A percentile compares a stretch with the other conserved stretches of the same genome.
Conservation (phyloP, 1,140 invertebrate genomes). For the Calosoma granatense region DNA sequence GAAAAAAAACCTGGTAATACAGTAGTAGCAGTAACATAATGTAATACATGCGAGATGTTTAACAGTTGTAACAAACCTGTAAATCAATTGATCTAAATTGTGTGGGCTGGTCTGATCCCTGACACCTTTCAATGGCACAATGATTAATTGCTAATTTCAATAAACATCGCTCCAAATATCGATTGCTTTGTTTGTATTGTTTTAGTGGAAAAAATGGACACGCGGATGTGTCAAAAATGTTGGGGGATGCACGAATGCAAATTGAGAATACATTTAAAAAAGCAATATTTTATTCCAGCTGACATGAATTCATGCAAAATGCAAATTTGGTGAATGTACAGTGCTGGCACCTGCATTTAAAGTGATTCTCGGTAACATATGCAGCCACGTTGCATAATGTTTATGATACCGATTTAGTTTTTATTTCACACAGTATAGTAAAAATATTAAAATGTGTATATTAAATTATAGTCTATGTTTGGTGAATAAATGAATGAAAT, state of each 20-base stretch:
- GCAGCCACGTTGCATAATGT: not conserved
- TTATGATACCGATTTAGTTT: too few relatives aligned
- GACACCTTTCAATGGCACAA: not conserved
- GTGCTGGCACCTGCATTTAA: constrained; percentile 1
- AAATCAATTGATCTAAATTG: not conserved
- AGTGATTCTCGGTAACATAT: constrained; percentile 2
- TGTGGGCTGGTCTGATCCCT: not conserved
- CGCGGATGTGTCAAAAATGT: constrained; percentile 26
- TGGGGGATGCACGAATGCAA: constrained; percentile 22
- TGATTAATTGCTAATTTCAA: not conserved
- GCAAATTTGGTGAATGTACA: not conserved
- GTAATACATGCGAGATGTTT: too few relatives aligned
- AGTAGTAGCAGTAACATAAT: too few relatives aligned
- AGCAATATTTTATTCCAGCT: constrained; percentile 4
- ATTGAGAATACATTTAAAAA: constrained; percentile 22
- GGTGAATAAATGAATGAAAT: too few relatives aligned
- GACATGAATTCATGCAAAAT: constrained; percentile 3
- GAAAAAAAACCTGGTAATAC: too few relatives aligned
- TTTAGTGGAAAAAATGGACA: constrained; percentile 24
- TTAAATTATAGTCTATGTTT: too few relatives aligned
- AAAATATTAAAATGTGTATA: too few relatives aligned
- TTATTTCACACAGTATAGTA: too few relatives aligned
- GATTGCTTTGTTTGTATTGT: not conserved
- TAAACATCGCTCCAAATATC: not conserved
- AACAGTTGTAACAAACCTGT: too few relatives aligned